phyloP scores from a whole-genome alignment of 2,113 vertebrate species.

The Aegotheles bennettii region DNA sequence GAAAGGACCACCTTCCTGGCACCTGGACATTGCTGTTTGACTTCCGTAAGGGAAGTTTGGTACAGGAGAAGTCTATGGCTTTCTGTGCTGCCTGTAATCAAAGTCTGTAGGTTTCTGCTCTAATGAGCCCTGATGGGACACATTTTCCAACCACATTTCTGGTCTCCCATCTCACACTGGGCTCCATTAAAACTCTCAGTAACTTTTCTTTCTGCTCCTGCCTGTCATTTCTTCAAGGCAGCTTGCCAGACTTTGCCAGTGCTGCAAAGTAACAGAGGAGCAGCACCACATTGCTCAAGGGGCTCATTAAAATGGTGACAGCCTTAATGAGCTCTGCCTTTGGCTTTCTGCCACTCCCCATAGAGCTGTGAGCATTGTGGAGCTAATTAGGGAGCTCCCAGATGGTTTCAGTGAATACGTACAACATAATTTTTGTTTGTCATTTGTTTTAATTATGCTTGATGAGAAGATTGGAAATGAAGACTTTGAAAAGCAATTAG shows the following conservation, averaged over 20 bases:
- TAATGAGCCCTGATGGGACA: neutral
- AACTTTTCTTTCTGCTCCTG: neutral
- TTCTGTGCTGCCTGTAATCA: neutral
- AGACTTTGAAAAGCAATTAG: neutral
- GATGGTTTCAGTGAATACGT: neutral
- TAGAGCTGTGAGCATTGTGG: neutral
- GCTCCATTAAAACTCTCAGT: neutral
- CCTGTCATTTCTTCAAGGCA: neutral
- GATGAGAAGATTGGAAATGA: neutral
- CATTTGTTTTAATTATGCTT: neutral
- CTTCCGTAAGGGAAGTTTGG: no score
- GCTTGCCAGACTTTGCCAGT: neutral
- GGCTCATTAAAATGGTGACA: neutral
- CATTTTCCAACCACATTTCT: fast-evolving
- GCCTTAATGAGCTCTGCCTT: neutral
- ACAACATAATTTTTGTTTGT: neutral
- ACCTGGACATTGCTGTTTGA: neutral
- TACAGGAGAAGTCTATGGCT: neutral
- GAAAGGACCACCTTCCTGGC: fast-evolving
- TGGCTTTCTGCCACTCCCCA: neutral
- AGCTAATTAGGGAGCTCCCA: neutral
- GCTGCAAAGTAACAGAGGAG: neutral
- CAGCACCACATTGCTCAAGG: neutral
- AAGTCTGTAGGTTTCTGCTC: neutral
- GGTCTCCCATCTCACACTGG: neutral